Evolutionary conservation across 2,888 invertebrate genomes (phyloP).

Genomic region (Lasioglossum vierecki): DNA sequence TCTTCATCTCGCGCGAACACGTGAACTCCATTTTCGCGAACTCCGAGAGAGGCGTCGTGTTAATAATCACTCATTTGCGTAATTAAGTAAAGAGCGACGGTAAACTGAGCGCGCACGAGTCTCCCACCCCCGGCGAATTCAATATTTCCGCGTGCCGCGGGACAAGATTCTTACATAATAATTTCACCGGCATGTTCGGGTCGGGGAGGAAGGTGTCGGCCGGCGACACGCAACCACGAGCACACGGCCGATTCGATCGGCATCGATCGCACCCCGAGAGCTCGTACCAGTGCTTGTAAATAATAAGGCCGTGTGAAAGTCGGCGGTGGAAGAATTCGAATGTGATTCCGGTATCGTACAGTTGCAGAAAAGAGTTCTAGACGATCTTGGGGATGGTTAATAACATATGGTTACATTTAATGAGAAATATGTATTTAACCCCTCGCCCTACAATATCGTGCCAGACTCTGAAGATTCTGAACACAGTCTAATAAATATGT

Average conservation of each 20-base stretch:
- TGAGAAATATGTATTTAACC: too few species aligned
- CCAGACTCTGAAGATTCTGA: too few species aligned
- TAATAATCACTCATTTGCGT: slow-evolving; percentile 60
- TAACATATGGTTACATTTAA: too few species aligned
- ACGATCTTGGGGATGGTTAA: background rate
- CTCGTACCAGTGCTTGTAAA: background rate
- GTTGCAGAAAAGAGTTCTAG: background rate
- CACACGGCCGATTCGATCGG: slow-evolving; percentile 29
- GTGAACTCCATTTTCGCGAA: slow-evolving; percentile 12
- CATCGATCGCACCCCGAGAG: slow-evolving; percentile 34
- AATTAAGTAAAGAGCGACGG: slow-evolving; percentile 49
- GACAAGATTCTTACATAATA: slow-evolving; percentile 43
- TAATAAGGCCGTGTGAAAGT: background rate
- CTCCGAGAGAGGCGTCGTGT: slow-evolving; percentile 36
- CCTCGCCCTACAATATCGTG: too few species aligned
- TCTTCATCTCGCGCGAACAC: slow-evolving; percentile 35
- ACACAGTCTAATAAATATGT: too few species aligned
- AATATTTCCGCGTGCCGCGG: slow-evolving; percentile 17
- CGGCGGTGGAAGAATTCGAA: background rate
- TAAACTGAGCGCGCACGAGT: slow-evolving; percentile 28
- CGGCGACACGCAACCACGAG: slow-evolving; percentile 19
- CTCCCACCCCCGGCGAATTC: slow-evolving; percentile 23
- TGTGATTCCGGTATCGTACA: background rate
- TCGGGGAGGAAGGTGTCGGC: slow-evolving; percentile 12
- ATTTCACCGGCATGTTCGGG: slow-evolving; percentile 18